Percentiles rank a stretch among this genome's conserved stretches.
These are phyloP conservation scores for Zaprionus ornatus DNA, from an alignment of 1,140 invertebrate genomes.

Conservation along the genomic window DNA sequence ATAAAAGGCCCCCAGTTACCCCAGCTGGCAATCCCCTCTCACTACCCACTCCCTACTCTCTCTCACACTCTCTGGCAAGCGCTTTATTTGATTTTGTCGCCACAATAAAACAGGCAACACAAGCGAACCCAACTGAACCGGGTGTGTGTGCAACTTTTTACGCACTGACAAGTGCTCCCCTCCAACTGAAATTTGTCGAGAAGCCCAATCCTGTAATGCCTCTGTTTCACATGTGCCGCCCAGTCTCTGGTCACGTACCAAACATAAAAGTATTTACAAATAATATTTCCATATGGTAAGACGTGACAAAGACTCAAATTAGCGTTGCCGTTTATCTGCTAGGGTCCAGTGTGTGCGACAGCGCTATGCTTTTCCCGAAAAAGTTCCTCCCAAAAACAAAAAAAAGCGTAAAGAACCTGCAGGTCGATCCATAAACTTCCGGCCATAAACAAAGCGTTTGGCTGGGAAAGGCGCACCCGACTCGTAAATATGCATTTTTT, in stretches of 20 bases:
- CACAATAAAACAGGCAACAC: conserved; percentile 65
- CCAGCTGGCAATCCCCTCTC: conserved; percentile 14
- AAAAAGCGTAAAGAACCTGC: conserved; percentile 33
- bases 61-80: conserved; percentile 44
- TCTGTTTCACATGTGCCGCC: conserved; percentile 52
- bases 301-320: conserved; percentile 83
- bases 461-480: conserved; percentile 12
- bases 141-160: conserved; percentile 39
- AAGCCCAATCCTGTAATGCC: conserved; percentile 36
- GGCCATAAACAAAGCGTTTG: conserved; percentile 60
- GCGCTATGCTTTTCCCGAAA: neutral
- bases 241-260: conserved; percentile 76
- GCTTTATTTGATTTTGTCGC: conserved; percentile 82
- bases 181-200: neutral
- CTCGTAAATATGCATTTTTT: conserved; percentile 66
- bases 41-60: neutral
- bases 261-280: conserved; percentile 84
- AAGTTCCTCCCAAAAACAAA: conserved; percentile 2
- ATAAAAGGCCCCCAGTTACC: conserved; percentile 34
- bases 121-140: conserved; percentile 16
- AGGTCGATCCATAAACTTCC: conserved; percentile 67
- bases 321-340: conserved; percentile 77
- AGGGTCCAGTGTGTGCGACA: conserved; percentile 4
- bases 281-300: conserved; percentile 83
- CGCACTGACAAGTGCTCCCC: conserved; percentile 46